phyloP scores from a whole-genome alignment of 92 coral and sea anemone species.

The Epizoanthus scotinus region DNA sequence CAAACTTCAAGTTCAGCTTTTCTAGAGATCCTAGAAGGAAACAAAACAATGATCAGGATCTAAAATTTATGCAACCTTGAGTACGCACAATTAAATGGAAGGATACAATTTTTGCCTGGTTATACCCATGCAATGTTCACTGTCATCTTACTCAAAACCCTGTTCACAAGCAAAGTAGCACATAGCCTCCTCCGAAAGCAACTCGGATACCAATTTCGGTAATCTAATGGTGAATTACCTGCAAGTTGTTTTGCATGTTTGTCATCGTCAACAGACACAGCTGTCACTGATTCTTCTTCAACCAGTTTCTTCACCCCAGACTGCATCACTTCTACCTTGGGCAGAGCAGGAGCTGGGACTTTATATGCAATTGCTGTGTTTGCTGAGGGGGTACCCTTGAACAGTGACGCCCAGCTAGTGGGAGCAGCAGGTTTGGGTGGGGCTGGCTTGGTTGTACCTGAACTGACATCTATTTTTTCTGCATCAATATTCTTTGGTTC shows the following conservation, averaged over 20 bases:
- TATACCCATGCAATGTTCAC: not conserved
- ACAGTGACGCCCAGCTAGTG: slow-evolving; percentile 88
- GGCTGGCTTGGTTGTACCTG: not conserved
- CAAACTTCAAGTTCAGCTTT: slow-evolving; percentile 64
- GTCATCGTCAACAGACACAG: slow-evolving; percentile 64
- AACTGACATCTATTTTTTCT: not conserved
- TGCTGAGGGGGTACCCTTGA: slow-evolving; percentile 65
- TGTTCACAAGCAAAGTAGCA: no score
- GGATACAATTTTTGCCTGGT: not conserved
- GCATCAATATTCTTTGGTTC: not conserved
- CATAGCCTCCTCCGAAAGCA: no score
- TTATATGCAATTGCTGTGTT: slow-evolving; percentile 49
- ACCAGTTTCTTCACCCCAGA: slow-evolving; percentile 36
- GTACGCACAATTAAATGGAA: no score
- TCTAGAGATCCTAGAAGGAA: slow-evolving; percentile 66
- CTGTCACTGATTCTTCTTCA: slow-evolving; percentile 52
- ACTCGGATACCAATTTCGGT: no score
- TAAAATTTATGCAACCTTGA: no score
- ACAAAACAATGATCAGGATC: not conserved
- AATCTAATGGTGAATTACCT: no score
- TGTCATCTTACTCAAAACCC: no score
- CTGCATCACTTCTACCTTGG: slow-evolving; percentile 21
- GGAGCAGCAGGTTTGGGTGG: slow-evolving; percentile 36
- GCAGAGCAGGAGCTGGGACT: slow-evolving; percentile 26
- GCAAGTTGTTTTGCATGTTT: slow-evolving; percentile 72